Base-by-base conservation (phyloP, 1,140 invertebrate genomes). In the Vanessa tameamea region DNA sequence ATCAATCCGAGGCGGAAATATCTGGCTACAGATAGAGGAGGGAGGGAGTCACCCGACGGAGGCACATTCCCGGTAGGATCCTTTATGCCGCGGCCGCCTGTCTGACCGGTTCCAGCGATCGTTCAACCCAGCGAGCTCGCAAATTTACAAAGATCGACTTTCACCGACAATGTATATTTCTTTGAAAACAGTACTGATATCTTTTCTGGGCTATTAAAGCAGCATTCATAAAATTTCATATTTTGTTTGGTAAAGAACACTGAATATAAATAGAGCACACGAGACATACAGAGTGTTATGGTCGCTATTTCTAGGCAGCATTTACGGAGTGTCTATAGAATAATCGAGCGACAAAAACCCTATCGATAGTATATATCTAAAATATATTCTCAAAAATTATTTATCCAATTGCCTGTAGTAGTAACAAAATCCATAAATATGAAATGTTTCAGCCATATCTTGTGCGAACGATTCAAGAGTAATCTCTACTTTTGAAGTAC, bases 31-130 rank as follows among this genome's bases (percentile, higher is more conserved):
- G 79, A 82, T 82, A 82, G 76, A 76, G 78, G 76, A 80, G 83
- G 74, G 77, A 82, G 78, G 77, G 65, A 70, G 74, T 59, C 70
- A 67, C 75, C 68, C 77, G 70, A 67, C 78, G 67, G 78, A 69
- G 78, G 80, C 82, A 72, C 82, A 86, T 88, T 90, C 89, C 83
- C 86, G 72, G 82, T 83, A 87, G 82, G 81, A 84, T 89, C 86
- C 86, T 87, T 88, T 82, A 78, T 84, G 80, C 82, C 65, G 72
- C 78, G 79, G 76, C 70, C 78, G 82, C 80, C 84, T 74, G 85
- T 84, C 78, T 76, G 85, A 91, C 89, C 89, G 89, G 89, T 90
- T 88, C 79, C 75, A 81, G 84, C 84, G 89, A 90, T 79, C 90
- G 84, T 92, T 92, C 90, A 91, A 85, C 90, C 84, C 86, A 82